Percentiles rank a stretch among this genome's conserved stretches.
phyloP scores from a whole-genome alignment of 1,140 invertebrate genomes.

The Venustaconcha ellipsiformis region DNA sequence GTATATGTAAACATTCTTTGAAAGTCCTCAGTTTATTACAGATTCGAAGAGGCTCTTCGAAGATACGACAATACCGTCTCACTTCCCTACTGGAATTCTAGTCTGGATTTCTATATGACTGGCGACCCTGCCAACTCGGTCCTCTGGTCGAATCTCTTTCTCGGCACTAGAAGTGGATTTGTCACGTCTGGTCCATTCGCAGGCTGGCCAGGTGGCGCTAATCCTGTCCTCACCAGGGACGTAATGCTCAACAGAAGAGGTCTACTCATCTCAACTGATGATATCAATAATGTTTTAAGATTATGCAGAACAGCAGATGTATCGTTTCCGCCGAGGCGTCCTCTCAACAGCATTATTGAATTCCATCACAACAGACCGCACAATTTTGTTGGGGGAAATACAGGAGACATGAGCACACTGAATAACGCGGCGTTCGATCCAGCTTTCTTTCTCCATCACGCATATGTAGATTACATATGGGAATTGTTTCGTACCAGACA shows the following conservation, averaged over 20 bases:
- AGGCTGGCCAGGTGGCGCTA: constrained; percentile 20
- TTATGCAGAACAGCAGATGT: no score
- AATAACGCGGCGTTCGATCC: constrained; percentile 62
- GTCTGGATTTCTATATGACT: constrained; percentile 53
- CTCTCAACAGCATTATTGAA: constrained; percentile 34
- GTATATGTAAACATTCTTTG: neutral
- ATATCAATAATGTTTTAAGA: no score
- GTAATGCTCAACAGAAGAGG: no score
- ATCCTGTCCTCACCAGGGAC: no score
- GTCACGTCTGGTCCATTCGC: constrained; percentile 64
- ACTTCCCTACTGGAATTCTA: constrained; percentile 67
- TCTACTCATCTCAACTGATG: no score
- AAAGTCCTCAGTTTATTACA: constrained; percentile 7
- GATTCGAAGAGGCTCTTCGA: constrained; percentile 45
- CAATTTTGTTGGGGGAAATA: constrained; percentile 46
- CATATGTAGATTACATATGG: constrained; percentile 63
- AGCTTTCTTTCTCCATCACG: constrained; percentile 67
- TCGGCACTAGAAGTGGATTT: constrained; percentile 66
- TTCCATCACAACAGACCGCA: constrained; percentile 43
- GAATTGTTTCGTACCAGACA: constrained; percentile 40
- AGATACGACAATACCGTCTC: constrained; percentile 38
- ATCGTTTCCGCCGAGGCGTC: no score
- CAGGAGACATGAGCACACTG: constrained; percentile 35
- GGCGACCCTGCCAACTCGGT: constrained; percentile 60
- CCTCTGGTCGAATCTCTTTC: constrained; percentile 57